Percentiles rank a stretch among this genome's conserved stretches.
These are phyloP conservation scores for Tenthredo scrophulariae DNA, from an alignment of 2,888 invertebrate species.

Conservation along the genomic window DNA sequence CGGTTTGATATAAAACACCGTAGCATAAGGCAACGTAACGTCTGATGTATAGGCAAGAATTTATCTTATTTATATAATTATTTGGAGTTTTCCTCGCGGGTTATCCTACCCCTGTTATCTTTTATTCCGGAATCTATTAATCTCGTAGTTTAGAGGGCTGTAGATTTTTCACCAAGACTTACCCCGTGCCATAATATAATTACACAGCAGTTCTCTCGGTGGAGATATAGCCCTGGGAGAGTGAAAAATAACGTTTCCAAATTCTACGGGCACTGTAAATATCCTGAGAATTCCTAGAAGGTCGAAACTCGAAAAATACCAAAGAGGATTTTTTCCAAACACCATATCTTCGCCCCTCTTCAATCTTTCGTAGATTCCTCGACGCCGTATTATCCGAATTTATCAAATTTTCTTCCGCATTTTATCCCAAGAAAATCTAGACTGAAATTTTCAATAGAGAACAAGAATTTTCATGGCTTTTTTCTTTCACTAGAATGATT, in stretches of 20 bases:
- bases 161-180: conserved; percentile 18
- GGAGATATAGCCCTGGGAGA: conserved; percentile 26
- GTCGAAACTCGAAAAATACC: conserved; percentile 43
- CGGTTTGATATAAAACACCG: background rate
- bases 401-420: background rate
- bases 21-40: background rate
- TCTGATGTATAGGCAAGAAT: background rate
- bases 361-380: conserved; percentile 14
- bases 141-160: background rate
- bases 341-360: background rate
- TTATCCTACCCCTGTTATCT: background rate
- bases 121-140: background rate
- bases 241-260: conserved; percentile 43
- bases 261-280: conserved; percentile 47
- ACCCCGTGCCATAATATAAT: conserved; percentile 17
- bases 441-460: background rate
- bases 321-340: conserved; percentile 2
- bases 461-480: background rate
- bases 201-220: background rate
- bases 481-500: background rate
- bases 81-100: background rate
- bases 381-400: background rate
- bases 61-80: background rate
- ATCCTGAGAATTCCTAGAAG: conserved; percentile 41
- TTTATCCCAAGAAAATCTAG: background rate